phyloP scores from a whole-genome alignment of 2,797 vertebrate genomes.

The Parauchenoglanis punctatus region DNA sequence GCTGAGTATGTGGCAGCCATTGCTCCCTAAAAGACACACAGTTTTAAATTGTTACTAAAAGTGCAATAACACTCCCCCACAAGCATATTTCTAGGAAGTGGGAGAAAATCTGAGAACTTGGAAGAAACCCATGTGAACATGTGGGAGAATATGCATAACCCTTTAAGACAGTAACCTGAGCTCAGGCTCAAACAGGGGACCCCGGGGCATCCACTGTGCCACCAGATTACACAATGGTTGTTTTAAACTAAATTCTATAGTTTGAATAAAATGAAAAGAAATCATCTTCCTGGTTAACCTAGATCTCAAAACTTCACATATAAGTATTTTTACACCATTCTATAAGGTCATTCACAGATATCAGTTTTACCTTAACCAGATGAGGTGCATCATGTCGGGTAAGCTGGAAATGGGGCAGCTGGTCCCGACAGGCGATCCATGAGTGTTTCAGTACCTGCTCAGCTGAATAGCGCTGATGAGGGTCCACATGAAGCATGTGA shows the following conservation, averaged over 20 bases:
- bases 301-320: background rate
- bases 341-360: background rate
- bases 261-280: background rate
- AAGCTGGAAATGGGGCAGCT: slow-evolving; percentile 90
- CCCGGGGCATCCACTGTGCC: too few relatives aligned
- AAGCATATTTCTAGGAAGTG: background rate
- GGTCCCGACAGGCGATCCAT: slow-evolving; percentile 92
- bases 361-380: slow-evolving; percentile 84
- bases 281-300: background rate
- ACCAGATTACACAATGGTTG: background rate
- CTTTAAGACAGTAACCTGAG: background rate
- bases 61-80: background rate
- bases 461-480: slow-evolving; percentile 92
- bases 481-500: slow-evolving; percentile 97
- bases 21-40: slow-evolving; percentile 78
- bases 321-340: background rate
- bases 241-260: background rate
- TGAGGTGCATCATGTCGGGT: slow-evolving; percentile 89
- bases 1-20: slow-evolving; percentile 93
- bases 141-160: background rate
- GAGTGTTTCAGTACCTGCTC: slow-evolving; percentile 96
- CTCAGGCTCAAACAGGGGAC: background rate
- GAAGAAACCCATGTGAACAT: background rate
- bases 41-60: background rate
- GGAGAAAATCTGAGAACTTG: background rate